A percentile compares a stretch with the other conserved stretches of the same genome.
Evolutionary conservation across 2,113 vertebrate species (phyloP).

Genomic region (Leucopsar rothschildi): DNA sequence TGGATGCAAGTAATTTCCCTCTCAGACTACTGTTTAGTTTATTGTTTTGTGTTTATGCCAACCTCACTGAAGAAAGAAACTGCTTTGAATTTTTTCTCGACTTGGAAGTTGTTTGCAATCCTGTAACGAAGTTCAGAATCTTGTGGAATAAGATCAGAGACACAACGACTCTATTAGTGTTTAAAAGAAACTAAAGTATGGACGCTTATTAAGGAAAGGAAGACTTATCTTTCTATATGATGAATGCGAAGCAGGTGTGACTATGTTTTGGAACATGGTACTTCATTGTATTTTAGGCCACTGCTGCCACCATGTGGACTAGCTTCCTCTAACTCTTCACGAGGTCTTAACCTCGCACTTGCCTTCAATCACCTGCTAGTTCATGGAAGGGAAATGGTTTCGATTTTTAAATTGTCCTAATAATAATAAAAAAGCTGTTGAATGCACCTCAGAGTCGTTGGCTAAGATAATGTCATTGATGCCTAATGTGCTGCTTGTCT

Average conservation of each 20-base stretch:
- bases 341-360: background rate
- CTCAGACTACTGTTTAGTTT: background rate
- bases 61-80: background rate
- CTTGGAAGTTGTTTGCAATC: background rate
- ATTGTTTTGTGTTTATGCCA: background rate
- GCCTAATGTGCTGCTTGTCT: background rate
- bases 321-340: background rate
- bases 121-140: background rate
- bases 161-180: background rate
- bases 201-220: background rate
- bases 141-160: background rate
- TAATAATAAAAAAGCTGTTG: background rate
- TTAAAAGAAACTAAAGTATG: background rate
- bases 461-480: background rate
- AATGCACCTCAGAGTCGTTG: background rate
- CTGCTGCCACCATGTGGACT: conserved; percentile 60
- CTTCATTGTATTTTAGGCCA: conserved; percentile 1
- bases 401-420: background rate
- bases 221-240: background rate
- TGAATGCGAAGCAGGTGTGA: background rate
- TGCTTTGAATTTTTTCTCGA: background rate
- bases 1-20: background rate
- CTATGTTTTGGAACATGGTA: background rate
- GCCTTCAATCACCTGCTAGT: background rate
- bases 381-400: background rate